Conservation (phyloP, 2,797 vertebrate species). For the Catostomus latipinnis region DNA sequence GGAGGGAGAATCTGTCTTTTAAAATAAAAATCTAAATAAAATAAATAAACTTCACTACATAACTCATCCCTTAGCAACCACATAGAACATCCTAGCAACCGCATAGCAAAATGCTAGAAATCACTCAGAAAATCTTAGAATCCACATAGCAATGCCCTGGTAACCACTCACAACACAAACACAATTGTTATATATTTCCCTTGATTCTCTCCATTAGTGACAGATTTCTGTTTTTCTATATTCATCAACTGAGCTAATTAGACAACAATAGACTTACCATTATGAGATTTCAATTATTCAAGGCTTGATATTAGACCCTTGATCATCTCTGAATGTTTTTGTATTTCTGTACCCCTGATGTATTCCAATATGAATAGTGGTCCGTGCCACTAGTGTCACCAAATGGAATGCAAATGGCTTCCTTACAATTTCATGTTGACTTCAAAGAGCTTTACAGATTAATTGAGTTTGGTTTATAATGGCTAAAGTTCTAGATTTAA, state of each 20-base stretch:
- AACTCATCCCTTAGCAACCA: not conserved
- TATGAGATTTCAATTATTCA: slow-evolving; percentile 34
- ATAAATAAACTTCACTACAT: not conserved
- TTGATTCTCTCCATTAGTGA: not conserved
- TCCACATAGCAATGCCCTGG: not conserved
- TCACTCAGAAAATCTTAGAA: not conserved
- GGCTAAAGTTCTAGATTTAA: slow-evolving; percentile 17
- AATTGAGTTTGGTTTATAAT: not conserved
- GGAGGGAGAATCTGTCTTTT: not conserved
- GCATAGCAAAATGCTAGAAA: not conserved
- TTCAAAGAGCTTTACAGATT: not conserved
- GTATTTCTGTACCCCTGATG: not conserved
- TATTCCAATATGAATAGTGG: not conserved
- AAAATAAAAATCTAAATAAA: too few species aligned
- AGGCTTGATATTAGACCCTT: not conserved
- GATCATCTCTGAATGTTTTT: slow-evolving; percentile 18
- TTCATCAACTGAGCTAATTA: not conserved
- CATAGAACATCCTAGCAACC: not conserved
- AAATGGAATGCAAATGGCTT: too few species aligned
- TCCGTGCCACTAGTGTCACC: too few species aligned
- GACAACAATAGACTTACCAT: not conserved
- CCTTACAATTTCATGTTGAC: too few species aligned
- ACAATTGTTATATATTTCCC: not conserved
- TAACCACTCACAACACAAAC: not conserved
- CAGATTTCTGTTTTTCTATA: not conserved